Evolutionary conservation across 1,140 invertebrate species (phyloP), one percentile per base, ranked within the genome.

Genomic region (Drosophila rufa): DNA sequence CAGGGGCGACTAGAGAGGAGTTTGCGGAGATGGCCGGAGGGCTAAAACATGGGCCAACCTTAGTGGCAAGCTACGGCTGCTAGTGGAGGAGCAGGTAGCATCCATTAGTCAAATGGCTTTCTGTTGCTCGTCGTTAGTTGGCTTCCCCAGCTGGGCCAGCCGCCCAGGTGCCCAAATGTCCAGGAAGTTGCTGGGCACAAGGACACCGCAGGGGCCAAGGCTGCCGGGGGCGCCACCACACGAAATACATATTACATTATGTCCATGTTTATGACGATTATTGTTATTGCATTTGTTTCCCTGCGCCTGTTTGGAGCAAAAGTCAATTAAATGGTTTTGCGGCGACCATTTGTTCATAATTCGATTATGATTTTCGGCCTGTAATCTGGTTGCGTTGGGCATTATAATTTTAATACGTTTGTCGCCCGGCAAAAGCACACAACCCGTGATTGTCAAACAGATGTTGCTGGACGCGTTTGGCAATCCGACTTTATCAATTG

Each of bases 51-150:
- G 14, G 51, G 7, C 51, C 51, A 55, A 38, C 51, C 51, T 55
- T 55, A 38, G 51, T 55, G 51, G 51, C 17, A 55, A 33, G 27
- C 47, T 47, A 56, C 42, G 40, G 33, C 42, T 43, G 33, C 9
- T 36, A 36, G 42, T 36, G 45, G 14, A 38, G 53, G 27, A 56
- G 73, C 57, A 66, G 55, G 58, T 68, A 84, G 73, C 80, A 78
- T 80, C 84, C 84, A 87, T 87, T 87, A 87, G 84, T 87, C 84
- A 89, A 87, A 87, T 87, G 84, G 84, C 68, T 83, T 82, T 82
- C 80, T 74, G 75, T 60, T 75, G 73, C 55, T 71, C 61, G 59
- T 64, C 82, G 83, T 79, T 74, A 66, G 73, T 61, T 70, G 64
- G 75, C 62, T 60, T 33, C 22, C 43, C 66, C 75, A 79, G 58